phyloP scores from a whole-genome alignment of 1,140 invertebrate genomes.

The Calephelis virginiensis region DNA sequence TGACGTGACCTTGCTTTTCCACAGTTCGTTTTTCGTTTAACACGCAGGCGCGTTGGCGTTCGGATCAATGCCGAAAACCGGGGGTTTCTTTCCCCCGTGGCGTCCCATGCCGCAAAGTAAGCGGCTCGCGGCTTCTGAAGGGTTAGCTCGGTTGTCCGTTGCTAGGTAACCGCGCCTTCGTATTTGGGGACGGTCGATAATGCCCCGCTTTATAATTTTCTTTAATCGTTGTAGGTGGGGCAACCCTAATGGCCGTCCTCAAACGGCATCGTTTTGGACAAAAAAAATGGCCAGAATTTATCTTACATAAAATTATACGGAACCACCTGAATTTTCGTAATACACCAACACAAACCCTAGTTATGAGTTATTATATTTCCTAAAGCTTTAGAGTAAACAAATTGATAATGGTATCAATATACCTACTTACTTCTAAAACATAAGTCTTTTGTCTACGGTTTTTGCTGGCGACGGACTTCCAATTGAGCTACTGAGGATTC shows the following conservation, averaged over 20 bases:
- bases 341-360: too few species aligned
- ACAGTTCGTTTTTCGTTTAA: constrained; percentile 68
- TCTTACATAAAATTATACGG: too few species aligned
- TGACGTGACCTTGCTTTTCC: constrained; percentile 70
- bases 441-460: too few species aligned
- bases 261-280: constrained; percentile 5
- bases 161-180: constrained; percentile 65
- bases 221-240: constrained; percentile 56
- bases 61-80: constrained; percentile 75
- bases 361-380: too few species aligned
- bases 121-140: constrained; percentile 70
- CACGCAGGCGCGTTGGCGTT: constrained; percentile 66
- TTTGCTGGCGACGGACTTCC: too few species aligned
- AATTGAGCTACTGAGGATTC: too few species aligned
- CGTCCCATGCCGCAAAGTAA: constrained; percentile 62
- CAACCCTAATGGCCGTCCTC: constrained; percentile 33
- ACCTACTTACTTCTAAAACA: too few species aligned
- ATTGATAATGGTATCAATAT: too few species aligned
- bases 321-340: too few species aligned
- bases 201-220: constrained; percentile 60
- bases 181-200: constrained; percentile 60
- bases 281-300: too few species aligned
- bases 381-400: too few species aligned
- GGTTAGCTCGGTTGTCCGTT: constrained; percentile 58
- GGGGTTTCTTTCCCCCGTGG: constrained; percentile 51